Conservation (phyloP, 2,888 invertebrate species). For the Sturmia bella region DNA sequence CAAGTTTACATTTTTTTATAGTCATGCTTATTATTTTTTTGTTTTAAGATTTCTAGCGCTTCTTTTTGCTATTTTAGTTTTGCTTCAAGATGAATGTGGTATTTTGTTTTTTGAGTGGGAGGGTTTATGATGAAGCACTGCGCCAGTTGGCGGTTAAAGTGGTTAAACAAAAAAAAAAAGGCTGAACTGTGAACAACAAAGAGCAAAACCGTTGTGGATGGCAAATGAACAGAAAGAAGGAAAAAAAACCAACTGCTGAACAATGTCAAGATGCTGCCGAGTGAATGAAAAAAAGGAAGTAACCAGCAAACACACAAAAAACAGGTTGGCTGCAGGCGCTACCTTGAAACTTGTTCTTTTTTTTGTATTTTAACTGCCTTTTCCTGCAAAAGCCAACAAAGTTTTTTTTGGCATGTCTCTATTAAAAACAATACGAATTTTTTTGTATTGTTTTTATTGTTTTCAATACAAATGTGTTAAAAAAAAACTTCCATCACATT, state of each 20-base stretch:
- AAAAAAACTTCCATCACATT: no score
- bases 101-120: slow-evolving; percentile 38
- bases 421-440: no score
- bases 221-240: background rate
- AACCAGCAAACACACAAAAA: no score
- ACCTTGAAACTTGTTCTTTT: background rate
- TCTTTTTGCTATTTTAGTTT: slow-evolving; percentile 27
- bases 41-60: slow-evolving; percentile 13
- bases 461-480: no score
- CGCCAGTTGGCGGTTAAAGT: slow-evolving; percentile 46
- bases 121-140: slow-evolving; percentile 25
- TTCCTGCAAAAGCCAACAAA: no score
- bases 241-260: background rate
- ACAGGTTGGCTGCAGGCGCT: background rate
- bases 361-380: no score
- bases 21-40: slow-evolving; percentile 23
- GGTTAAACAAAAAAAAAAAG: slow-evolving; percentile 11
- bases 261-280: slow-evolving; percentile 29
- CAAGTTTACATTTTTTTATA: slow-evolving; percentile 18
- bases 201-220: background rate
- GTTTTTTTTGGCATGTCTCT: no score
- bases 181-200: background rate
- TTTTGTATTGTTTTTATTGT: no score
- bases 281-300: background rate
- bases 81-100: slow-evolving; percentile 33